Base-by-base conservation (phyloP, 2,888 invertebrate species). In the Biston betularia region DNA sequence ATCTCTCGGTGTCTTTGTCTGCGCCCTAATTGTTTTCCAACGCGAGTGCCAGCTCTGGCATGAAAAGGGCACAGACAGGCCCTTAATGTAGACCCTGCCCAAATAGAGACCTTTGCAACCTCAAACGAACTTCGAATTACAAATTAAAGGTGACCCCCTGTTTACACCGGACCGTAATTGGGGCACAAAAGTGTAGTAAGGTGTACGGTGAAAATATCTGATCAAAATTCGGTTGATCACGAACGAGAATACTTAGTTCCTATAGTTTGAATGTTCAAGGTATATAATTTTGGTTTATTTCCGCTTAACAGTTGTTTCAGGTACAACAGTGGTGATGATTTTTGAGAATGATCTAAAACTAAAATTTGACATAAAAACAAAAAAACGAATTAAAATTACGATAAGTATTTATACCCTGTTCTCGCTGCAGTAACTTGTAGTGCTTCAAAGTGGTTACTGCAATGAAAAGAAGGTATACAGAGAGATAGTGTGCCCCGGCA, bases 111-210 rank as follows among this genome's bases (percentile, higher is more conserved):
- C 84, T 79, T 71, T 68, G 70, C 79, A 77, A 84, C 87, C 88
- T 78, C 88, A 86, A 88, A 88, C 85, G 87, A 83, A 87, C 83
- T 86, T 79, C 82, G 83, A 88, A 87, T 86, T 84, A 86, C 83
- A 85, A 87, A 88, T 87, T 88, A 85, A 85, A 76, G 63, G 70
- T 79, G 74, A 78, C 77, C 72, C n/a, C 63, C 63, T 64, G 72
- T 54, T 85, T 76, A 87, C 83, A 84, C 80, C 63, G 59, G 45
- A 50, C 15, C 34, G 67, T 66, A 66, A 66, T 61, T 52, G 38
- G 56, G 34, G 45, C 12, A 15, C 11, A 50, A 58, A 57, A 57
- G 45, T 35, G 38, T 48, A 8, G 33, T 45, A 12, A 56, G 49
- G 44, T 56, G 55, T 55, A n/a, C 15, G 8, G 0, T 9, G 38